Evolutionary conservation across 1,140 invertebrate species (phyloP).

Genomic region (Latrodectus geometricus): DNA sequence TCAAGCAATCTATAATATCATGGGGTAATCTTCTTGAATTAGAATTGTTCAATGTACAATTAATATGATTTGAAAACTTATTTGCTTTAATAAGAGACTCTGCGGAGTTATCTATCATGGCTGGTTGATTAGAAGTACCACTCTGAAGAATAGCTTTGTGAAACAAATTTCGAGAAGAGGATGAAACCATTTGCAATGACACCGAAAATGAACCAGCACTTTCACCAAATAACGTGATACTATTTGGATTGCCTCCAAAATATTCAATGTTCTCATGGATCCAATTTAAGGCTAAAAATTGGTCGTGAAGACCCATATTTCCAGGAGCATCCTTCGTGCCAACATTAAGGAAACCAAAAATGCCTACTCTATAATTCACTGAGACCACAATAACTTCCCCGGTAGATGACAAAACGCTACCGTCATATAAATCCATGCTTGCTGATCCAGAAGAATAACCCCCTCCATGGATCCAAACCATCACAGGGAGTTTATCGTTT

Average conservation of each 20-base stretch:
- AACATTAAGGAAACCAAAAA: slow-evolving; percentile 66
- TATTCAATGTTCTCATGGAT: slow-evolving; percentile 67
- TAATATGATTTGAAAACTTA: neutral
- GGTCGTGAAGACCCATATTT: slow-evolving; percentile 69
- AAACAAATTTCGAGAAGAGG: slow-evolving; percentile 55
- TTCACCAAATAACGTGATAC: slow-evolving; percentile 73
- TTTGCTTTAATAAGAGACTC: neutral
- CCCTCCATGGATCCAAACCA: neutral
- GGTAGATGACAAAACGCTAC: neutral
- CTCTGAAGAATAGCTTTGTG: slow-evolving; percentile 69
- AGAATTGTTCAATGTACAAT: neutral
- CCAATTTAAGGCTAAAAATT: slow-evolving; percentile 69
- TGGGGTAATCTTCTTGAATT: too few relatives aligned
- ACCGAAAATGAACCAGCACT: slow-evolving; percentile 68
- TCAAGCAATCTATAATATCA: neutral
- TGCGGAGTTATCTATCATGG: neutral
- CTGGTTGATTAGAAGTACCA: slow-evolving; percentile 34
- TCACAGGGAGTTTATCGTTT: neutral
- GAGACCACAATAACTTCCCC: neutral
- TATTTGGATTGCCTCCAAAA: slow-evolving; percentile 68
- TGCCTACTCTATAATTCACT: slow-evolving; percentile 40
- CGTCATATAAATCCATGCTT: neutral
- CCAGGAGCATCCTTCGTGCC: slow-evolving; percentile 64
- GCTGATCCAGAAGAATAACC: neutral
- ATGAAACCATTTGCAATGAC: slow-evolving; percentile 68